Percentiles rank a stretch among this genome's conserved stretches.
Conservation (phyloP, 2,797 vertebrate species). For the Coccyzus lansbergi region DNA sequence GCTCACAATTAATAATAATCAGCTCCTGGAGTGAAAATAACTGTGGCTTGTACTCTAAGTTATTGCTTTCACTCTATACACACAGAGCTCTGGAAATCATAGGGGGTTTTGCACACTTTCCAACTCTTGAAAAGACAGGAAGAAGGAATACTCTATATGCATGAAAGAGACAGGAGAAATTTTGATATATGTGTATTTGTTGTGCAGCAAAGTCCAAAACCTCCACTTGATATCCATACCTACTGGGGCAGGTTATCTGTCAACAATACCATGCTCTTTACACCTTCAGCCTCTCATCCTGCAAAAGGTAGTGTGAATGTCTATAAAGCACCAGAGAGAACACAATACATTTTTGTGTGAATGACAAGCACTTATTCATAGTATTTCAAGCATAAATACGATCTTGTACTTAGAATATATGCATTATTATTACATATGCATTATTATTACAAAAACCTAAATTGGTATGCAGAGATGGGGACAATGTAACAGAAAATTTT, state of each 20-base stretch:
- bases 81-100: neutral
- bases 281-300: neutral
- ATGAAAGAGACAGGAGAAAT: neutral
- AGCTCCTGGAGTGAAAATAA: neutral
- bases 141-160: neutral
- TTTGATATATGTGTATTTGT: neutral
- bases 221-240: neutral
- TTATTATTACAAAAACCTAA: neutral
- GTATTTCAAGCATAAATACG: too few species aligned
- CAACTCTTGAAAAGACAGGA: neutral
- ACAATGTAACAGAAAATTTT: neutral
- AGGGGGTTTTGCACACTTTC: neutral
- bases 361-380: too few species aligned
- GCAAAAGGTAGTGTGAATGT: neutral
- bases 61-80: neutral
- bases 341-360: too few species aligned
- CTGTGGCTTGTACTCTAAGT: neutral
- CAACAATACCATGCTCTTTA: neutral
- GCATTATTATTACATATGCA: too few species aligned
- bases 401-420: neutral
- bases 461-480: neutral
- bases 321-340: neutral
- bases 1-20: conserved; percentile 25
- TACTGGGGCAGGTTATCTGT: neutral
- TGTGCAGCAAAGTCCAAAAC: neutral